A percentile compares a stretch with the other conserved stretches of the same genome.
phyloP scores from a whole-genome alignment of 2,113 vertebrate species.

The Haliaeetus leucogaster region DNA sequence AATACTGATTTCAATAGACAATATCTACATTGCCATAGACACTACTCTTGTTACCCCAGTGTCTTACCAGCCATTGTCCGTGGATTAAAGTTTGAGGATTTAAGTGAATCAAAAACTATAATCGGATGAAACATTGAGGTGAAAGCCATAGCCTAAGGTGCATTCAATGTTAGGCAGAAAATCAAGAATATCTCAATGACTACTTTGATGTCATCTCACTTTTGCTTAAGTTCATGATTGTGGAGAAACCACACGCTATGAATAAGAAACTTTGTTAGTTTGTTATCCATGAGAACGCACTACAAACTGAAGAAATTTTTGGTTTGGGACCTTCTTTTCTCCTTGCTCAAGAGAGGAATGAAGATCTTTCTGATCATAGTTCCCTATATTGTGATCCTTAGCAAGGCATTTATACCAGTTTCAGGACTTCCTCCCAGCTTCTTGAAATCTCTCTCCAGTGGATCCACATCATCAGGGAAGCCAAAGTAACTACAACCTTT shows the following conservation, averaged over 20 bases:
- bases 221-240: neutral
- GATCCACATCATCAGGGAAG: neutral
- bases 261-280: neutral
- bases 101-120: neutral
- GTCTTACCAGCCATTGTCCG: neutral
- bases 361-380: neutral
- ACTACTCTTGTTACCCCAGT: neutral
- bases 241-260: neutral
- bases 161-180: neutral
- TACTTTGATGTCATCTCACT: neutral
- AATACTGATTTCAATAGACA: neutral
- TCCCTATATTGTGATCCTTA: neutral
- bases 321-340: neutral
- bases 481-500: neutral
- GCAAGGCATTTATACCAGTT: neutral
- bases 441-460: neutral
- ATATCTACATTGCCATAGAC: neutral
- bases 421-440: neutral
- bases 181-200: neutral
- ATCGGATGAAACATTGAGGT: neutral
- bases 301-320: neutral
- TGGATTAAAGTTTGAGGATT: neutral
- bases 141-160: neutral
- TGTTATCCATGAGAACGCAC: neutral
- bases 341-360: neutral